Percentiles rank a stretch among this genome's conserved stretches.
phyloP scores from a whole-genome alignment of 2,888 invertebrate species.

The Aphrophora alni region DNA sequence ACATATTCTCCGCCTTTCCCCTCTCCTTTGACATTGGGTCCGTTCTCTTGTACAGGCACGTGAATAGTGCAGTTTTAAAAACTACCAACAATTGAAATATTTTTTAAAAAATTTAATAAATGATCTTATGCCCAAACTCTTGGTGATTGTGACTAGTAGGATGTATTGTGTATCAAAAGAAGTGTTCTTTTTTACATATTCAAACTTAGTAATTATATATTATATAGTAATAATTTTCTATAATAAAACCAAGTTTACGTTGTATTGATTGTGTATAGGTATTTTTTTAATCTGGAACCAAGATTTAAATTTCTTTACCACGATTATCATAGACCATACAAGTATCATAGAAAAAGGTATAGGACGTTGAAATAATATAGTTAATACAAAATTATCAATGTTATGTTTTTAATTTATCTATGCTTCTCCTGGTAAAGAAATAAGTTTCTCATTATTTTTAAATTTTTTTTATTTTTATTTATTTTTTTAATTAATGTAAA shows the following conservation, averaged over 20 bases:
- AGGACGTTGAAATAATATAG: neutral
- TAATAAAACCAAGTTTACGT: neutral
- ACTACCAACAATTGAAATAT: slow-evolving; percentile 20
- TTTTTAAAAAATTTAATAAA: neutral
- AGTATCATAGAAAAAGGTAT: neutral
- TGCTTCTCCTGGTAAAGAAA: neutral
- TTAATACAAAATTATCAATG: neutral
- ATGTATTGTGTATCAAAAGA: slow-evolving; percentile 26
- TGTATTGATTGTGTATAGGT: neutral
- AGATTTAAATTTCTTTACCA: neutral
- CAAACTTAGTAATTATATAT: slow-evolving; percentile 33
- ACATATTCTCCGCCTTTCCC: neutral
- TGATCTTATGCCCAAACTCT: slow-evolving; percentile 11
- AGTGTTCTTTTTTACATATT: slow-evolving; percentile 39
- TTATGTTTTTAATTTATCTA: neutral
- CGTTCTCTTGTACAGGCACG: slow-evolving; percentile 27
- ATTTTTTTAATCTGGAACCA: neutral
- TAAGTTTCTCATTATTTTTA: neutral
- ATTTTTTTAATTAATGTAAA: neutral
- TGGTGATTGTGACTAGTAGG: slow-evolving; percentile 21
- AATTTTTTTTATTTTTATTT: neutral
- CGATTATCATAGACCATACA: neutral
- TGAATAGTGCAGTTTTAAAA: slow-evolving; percentile 8
- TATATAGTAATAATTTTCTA: neutral
- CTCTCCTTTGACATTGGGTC: neutral